These are phyloP conservation scores for Agonopterix heracliana DNA, from an alignment of 2,888 invertebrate species.

Conservation along the genomic window DNA sequence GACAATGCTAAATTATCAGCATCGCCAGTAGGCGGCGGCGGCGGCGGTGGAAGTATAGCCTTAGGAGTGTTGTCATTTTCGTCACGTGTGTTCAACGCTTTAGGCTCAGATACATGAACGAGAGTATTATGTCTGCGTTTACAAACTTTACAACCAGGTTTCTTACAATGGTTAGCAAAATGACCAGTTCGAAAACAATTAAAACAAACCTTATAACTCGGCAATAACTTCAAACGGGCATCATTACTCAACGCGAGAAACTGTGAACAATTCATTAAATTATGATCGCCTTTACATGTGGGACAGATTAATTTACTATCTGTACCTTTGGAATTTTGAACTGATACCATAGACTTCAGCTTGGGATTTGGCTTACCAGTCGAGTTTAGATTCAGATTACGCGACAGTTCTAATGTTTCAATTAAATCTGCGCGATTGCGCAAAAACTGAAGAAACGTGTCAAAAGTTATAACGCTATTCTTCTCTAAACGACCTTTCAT, in stretches of 20 bases:
- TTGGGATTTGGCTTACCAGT: not conserved
- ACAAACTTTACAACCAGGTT: constrained; percentile 6
- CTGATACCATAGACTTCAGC: not conserved
- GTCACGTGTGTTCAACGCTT: not conserved
- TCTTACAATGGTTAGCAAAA: constrained; percentile 5
- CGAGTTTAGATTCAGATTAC: not conserved
- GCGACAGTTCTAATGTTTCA: constrained; percentile 2
- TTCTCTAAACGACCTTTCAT: constrained; percentile 4
- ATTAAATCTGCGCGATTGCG: constrained; percentile 1
- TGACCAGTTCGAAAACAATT: constrained; percentile 6
- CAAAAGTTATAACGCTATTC: not conserved
- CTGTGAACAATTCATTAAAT: not conserved
- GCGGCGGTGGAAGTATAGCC: not conserved
- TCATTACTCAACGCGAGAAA: not conserved
- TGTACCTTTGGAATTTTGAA: not conserved
- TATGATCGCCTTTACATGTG: not conserved
- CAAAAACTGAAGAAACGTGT: not conserved
- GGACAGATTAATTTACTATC: not conserved
- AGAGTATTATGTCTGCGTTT: constrained; percentile 3
- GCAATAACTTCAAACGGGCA: not conserved
- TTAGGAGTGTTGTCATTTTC: not conserved
- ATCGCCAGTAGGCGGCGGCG: too few species aligned
- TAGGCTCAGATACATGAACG: not conserved
- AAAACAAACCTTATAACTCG: constrained; percentile 4
- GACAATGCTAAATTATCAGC: not conserved